These are phyloP conservation scores for Amniataba percoides DNA, from an alignment of 2,797 vertebrate species.

Conservation along the genomic window DNA sequence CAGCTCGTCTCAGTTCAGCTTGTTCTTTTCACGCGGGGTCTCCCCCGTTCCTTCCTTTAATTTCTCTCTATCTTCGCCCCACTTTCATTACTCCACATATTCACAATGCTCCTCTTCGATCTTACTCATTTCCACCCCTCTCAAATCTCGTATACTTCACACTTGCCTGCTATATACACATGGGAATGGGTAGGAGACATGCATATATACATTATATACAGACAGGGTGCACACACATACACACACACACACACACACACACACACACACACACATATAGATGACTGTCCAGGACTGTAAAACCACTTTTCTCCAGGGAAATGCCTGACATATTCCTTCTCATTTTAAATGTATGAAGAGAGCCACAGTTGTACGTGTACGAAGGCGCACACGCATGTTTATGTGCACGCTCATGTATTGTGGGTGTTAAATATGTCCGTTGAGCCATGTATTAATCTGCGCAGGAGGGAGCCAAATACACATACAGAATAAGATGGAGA, in stretches of 20 bases:
- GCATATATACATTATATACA: slow-evolving; percentile 14
- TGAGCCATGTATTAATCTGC: not conserved
- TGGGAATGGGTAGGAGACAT: slow-evolving; percentile 23
- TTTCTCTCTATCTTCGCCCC: not conserved
- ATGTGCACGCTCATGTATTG: slow-evolving; percentile 5
- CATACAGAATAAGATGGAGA: not conserved
- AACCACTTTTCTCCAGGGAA: slow-evolving; percentile 50
- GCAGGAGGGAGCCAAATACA: not conserved
- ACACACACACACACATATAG: not conserved
- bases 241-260: not conserved
- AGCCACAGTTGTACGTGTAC: slow-evolving; percentile 25
- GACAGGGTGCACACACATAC: not conserved
- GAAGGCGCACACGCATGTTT: not conserved
- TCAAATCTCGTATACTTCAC: slow-evolving; percentile 35
- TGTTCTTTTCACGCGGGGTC: not conserved
- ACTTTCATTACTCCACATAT: not conserved
- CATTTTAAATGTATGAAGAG: slow-evolving; percentile 70
- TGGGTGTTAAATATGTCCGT: slow-evolving; percentile 21
- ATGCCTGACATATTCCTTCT: slow-evolving; percentile 54
- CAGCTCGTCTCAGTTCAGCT: not conserved
- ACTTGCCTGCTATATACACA: slow-evolving; percentile 32
- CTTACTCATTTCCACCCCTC: not conserved
- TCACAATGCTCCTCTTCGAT: not conserved
- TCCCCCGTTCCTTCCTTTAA: not conserved
- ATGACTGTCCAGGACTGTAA: slow-evolving; percentile 20